Conservation (phyloP, 2,113 vertebrate genomes). For the Perccottus glenii region DNA sequence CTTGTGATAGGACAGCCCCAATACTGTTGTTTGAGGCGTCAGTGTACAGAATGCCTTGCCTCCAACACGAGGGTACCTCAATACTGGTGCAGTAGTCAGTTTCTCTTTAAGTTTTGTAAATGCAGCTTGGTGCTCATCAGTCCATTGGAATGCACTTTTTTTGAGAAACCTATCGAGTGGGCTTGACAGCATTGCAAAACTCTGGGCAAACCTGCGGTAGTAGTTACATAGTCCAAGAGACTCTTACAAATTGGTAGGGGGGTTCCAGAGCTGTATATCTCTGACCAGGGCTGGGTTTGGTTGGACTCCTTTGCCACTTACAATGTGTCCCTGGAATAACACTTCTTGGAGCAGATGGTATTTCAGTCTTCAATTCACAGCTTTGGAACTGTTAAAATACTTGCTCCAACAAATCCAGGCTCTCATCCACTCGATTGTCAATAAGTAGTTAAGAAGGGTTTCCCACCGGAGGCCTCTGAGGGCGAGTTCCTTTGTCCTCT, state of each 20-base stretch:
- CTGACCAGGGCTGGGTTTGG: slow-evolving; percentile 1
- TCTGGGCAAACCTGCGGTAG: too few relatives aligned
- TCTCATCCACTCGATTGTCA: background rate
- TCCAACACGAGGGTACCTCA: too few relatives aligned
- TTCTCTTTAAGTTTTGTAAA: too few relatives aligned
- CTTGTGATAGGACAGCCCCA: too few relatives aligned
- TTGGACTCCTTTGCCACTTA: background rate
- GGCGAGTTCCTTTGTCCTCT: background rate
- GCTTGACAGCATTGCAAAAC: too few relatives aligned
- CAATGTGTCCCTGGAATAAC: slow-evolving; percentile 3
- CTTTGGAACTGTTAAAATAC: background rate
- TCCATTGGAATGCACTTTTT: too few relatives aligned
- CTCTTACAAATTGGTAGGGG: too few relatives aligned
- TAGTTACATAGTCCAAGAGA: background rate
- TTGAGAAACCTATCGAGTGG: too few relatives aligned
- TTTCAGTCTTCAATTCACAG: background rate
- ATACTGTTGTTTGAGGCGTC: too few relatives aligned
- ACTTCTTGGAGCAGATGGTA: slow-evolving; percentile 1
- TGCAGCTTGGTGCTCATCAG: too few relatives aligned
- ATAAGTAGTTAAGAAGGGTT: slow-evolving; percentile 1
- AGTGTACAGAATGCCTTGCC: too few relatives aligned
- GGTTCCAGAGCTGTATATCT: background rate
- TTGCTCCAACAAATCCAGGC: background rate
- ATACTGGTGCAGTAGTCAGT: too few relatives aligned
- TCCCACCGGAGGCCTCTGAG: background rate